A percentile compares a stretch with the other conserved stretches of the same genome.
Evolutionary conservation across 1,140 invertebrate species (phyloP).

Genomic region (Atta colombica): DNA sequence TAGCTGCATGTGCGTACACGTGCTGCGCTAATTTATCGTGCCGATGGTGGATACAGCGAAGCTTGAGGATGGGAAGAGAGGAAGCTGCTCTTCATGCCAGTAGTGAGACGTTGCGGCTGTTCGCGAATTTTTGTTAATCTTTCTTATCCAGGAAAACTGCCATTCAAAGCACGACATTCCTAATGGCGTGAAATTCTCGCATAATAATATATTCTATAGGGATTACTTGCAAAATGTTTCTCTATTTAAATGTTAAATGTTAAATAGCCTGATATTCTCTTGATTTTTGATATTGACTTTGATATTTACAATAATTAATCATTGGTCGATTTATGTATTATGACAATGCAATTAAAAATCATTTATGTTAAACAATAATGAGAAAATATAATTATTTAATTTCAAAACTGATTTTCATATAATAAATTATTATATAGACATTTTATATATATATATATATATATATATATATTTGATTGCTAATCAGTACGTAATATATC

Average conservation of each 20-base stretch:
- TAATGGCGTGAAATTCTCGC: background rate
- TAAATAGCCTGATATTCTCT: background rate
- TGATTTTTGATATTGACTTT: background rate
- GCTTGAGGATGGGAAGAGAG: background rate
- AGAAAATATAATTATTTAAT: too few species aligned
- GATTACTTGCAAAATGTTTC: background rate
- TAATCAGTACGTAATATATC: too few species aligned
- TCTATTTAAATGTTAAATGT: background rate
- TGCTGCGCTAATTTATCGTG: slow-evolving; percentile 83
- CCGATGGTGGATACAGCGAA: slow-evolving; percentile 53
- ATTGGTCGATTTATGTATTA: background rate
- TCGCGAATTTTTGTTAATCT: slow-evolving; percentile 31
- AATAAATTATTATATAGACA: too few species aligned
- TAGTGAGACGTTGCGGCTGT: slow-evolving; percentile 56
- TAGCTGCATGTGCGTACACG: slow-evolving; percentile 81
- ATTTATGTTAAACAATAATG: too few species aligned
- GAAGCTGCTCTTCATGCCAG: background rate
- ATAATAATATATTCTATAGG: background rate
- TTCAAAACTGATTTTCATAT: too few species aligned
- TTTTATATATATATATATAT: too few species aligned
- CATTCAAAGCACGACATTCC: background rate
- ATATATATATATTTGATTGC: too few species aligned
- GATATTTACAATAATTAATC: background rate
- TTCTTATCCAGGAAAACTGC: background rate
- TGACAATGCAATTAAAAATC: background rate